Evolutionary conservation across 2,888 invertebrate species (phyloP).

Genomic region (Chrysolina americana): DNA sequence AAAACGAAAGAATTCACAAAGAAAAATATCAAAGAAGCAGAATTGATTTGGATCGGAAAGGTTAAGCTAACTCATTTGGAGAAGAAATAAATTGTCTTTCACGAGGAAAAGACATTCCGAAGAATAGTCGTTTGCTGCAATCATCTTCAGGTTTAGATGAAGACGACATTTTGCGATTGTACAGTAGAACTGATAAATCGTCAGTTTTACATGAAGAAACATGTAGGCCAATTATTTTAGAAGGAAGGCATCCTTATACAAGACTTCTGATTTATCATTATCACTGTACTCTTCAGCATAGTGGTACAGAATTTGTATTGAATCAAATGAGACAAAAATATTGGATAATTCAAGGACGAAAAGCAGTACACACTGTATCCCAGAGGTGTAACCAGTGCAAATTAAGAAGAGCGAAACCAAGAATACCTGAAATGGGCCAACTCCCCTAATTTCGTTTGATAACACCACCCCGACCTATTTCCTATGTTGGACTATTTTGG

Average conservation of each 20-base stretch:
- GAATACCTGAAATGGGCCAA: too few species aligned
- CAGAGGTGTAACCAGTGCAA: not conserved
- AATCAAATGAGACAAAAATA: not conserved
- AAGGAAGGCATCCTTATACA: too few species aligned
- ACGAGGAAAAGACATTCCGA: slow-evolving; percentile 1
- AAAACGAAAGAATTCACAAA: too few species aligned
- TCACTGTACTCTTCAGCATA: not conserved
- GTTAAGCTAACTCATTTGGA: not conserved
- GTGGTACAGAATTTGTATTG: not conserved
- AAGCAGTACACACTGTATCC: not conserved
- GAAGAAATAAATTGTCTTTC: slow-evolving; percentile 7
- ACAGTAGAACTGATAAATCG: slow-evolving; percentile 1
- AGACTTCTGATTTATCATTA: too few species aligned
- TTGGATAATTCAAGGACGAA: not conserved
- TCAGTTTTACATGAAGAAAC: slow-evolving; percentile 10
- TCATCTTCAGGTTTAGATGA: too few species aligned
- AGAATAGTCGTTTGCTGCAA: not conserved
- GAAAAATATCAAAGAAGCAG: not conserved
- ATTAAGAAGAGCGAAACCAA: slow-evolving; percentile 3
- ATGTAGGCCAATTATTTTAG: too few species aligned
- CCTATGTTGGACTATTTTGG: not conserved
- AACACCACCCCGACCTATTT: not conserved
- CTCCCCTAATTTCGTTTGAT: not conserved
- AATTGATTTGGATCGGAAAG: not conserved
- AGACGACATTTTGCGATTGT: not conserved